Evolutionary conservation across 1,140 invertebrate genomes (phyloP), one percentile per base, ranked within the genome.

Genomic region (Euura lappo): DNA sequence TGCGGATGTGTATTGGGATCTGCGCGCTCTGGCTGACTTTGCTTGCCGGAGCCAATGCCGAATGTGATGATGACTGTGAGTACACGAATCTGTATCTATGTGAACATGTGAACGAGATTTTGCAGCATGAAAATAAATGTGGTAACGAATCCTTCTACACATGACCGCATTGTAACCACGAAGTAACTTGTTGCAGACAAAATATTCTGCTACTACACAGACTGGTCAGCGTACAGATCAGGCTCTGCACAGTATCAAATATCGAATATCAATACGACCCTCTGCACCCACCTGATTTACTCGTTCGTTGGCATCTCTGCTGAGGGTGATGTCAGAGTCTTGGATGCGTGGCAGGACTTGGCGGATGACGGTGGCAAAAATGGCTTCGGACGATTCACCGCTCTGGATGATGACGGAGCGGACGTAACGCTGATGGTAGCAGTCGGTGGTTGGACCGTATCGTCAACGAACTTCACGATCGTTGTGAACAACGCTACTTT

Each of bases 361-460:
- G 79, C 83, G 65, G 84, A 88, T n/a, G 83, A 86, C 80, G 84
- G 84, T 46, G 84, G 86, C n/a, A 84, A 85, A 89, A 88, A 86
- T 78, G 89, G 89, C 74, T 89, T 90, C 8, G 79, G 82, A 8
- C 85, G 87, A 75, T 92, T 92, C 75, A 91, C 89, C 71, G 87
- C 85, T 0, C 84, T 95, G 13, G 93, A 93, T 79, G 75, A 88
- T 4, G 81, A 85, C 70, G 94, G 94, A 85, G 88, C 91, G 0
- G 86, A 89, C 4, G 78, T 94, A 5, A 94, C 94, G 82, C 91
- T 92, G 0, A 76, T 95, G 65, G 77, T 94, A 6, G 93, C 93
- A 7, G 90, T 96, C 46, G 94, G 94, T 7, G 94, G 94, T 8
- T 95, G 93, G 93, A 93, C 92, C 79, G 92, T 94, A 84, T 93